Conservation (phyloP, 2,888 invertebrate genomes). For the Aromia moschata region DNA sequence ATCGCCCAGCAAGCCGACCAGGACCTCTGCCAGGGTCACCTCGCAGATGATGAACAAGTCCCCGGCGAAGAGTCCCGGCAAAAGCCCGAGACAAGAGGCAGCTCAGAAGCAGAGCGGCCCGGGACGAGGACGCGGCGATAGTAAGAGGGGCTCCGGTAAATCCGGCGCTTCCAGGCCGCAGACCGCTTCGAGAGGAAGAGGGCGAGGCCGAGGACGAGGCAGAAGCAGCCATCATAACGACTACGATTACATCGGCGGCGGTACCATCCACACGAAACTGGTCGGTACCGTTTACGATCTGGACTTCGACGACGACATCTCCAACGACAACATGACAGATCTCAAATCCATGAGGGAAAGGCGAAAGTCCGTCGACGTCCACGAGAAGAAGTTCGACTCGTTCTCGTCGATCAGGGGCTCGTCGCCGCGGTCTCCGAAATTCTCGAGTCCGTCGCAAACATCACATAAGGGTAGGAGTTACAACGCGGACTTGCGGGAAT, state of each 20-base stretch:
- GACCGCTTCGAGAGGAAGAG: conserved; percentile 52
- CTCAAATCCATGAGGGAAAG: conserved; percentile 82
- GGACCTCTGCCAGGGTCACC: conserved; percentile 71
- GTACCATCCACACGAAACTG: conserved; percentile 81
- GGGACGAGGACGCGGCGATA: conserved; percentile 48
- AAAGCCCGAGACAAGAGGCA: conserved; percentile 67
- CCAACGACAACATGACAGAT: conserved; percentile 76
- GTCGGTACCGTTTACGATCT: conserved; percentile 89
- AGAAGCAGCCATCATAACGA: conserved; percentile 56
- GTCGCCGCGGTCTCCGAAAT: conserved; percentile 69
- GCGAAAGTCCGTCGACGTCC: conserved; percentile 77
- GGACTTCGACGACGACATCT: conserved; percentile 84
- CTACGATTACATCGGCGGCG: conserved; percentile 66
- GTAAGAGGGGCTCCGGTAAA: conserved; percentile 49
- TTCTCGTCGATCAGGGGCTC: conserved; percentile 65
- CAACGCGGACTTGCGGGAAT: conserved; percentile 63
- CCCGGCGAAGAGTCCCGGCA: conserved; percentile 64
- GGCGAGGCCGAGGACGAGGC: conserved; percentile 60
- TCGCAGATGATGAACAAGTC: conserved; percentile 73
- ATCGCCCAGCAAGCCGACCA: conserved; percentile 68
- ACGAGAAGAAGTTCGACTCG: conserved; percentile 69
- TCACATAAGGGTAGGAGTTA: conserved; percentile 50
- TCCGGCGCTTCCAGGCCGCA: conserved; percentile 56
- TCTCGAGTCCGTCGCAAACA: conserved; percentile 65
- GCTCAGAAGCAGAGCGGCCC: conserved; percentile 58